Evolutionary conservation across 2,113 vertebrate genomes (phyloP).

Genomic region (Tympanuchus pallidicinctus): DNA sequence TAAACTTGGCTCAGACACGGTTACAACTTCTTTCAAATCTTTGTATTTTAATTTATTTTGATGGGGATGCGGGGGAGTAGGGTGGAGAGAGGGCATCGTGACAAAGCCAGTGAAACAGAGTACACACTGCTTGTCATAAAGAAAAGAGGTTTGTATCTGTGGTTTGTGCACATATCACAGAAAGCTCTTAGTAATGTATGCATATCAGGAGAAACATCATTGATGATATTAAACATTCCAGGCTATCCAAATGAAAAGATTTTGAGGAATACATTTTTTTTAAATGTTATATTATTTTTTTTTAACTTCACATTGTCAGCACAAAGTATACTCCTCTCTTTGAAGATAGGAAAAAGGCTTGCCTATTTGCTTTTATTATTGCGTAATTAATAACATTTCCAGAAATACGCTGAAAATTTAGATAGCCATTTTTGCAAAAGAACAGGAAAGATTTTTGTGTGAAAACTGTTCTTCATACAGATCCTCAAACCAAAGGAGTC

Average conservation of each 20-base stretch:
- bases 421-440: background rate
- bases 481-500: background rate
- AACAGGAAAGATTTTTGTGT: background rate
- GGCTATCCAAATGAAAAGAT: slow-evolving; percentile 60
- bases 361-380: slow-evolving; percentile 45
- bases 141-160: slow-evolving; percentile 53
- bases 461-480: background rate
- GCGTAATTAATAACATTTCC: slow-evolving; percentile 53
- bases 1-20: slow-evolving; percentile 52
- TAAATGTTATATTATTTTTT: slow-evolving; percentile 2
- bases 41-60: background rate
- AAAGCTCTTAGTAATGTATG: slow-evolving; percentile 55
- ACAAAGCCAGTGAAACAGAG: slow-evolving; percentile 48
- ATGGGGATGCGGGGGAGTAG: background rate
- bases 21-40: slow-evolving; percentile 63
- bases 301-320: slow-evolving; percentile 57
- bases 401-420: slow-evolving; percentile 5
- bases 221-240: slow-evolving; percentile 66
- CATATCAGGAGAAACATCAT: slow-evolving; percentile 67
- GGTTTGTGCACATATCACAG: slow-evolving; percentile 53
- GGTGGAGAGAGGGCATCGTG: background rate
- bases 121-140: slow-evolving; percentile 66
- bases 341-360: slow-evolving; percentile 53
- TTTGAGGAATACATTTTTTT: slow-evolving; percentile 64
- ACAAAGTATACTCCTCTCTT: slow-evolving; percentile 52